These are phyloP conservation scores for Taurulus bubalis DNA, from an alignment of 2,113 vertebrate genomes.

Conservation along the genomic window DNA sequence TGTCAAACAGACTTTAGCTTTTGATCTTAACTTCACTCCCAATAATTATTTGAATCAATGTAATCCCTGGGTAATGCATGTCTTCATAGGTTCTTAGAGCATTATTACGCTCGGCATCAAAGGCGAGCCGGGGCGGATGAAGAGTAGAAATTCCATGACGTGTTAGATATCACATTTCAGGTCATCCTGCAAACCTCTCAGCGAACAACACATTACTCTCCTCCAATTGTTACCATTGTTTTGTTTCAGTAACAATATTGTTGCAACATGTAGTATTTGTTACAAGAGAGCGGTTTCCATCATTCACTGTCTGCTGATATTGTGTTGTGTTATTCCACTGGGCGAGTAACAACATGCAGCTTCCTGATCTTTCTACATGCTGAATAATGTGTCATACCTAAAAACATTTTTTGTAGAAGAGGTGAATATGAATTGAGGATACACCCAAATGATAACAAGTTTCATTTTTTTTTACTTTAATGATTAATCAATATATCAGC, in stretches of 20 bases:
- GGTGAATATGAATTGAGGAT: neutral
- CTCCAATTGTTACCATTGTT: slow-evolving; percentile 40
- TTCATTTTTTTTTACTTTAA: slow-evolving; percentile 18
- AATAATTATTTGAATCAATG: slow-evolving; percentile 58
- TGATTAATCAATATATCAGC: slow-evolving; percentile 34
- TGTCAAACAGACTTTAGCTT: slow-evolving; percentile 22
- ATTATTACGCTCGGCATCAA: slow-evolving; percentile 63
- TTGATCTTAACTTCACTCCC: slow-evolving; percentile 40
- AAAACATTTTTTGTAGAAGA: neutral
- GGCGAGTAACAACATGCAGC: slow-evolving; percentile 43
- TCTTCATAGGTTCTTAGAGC: slow-evolving; percentile 52
- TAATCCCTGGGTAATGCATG: slow-evolving; percentile 65
- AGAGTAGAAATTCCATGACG: slow-evolving; percentile 67
- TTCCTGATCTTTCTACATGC: slow-evolving; percentile 16
- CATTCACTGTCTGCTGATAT: slow-evolving; percentile 21
- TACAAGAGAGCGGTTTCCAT: slow-evolving; percentile 2
- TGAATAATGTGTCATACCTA: slow-evolving; percentile 27
- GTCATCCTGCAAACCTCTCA: slow-evolving; percentile 38
- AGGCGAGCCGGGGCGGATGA: slow-evolving; percentile 52
- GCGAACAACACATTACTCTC: slow-evolving; percentile 31
- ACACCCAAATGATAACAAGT: neutral
- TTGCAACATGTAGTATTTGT: slow-evolving; percentile 9
- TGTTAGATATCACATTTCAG: slow-evolving; percentile 66
- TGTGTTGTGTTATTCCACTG: slow-evolving; percentile 23
- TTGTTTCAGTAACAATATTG: slow-evolving; percentile 12